Percentiles rank a stretch among this genome's conserved stretches.
Evolutionary conservation across 2,797 vertebrate genomes (phyloP).

Genomic region (Calcarius lapponicus): DNA sequence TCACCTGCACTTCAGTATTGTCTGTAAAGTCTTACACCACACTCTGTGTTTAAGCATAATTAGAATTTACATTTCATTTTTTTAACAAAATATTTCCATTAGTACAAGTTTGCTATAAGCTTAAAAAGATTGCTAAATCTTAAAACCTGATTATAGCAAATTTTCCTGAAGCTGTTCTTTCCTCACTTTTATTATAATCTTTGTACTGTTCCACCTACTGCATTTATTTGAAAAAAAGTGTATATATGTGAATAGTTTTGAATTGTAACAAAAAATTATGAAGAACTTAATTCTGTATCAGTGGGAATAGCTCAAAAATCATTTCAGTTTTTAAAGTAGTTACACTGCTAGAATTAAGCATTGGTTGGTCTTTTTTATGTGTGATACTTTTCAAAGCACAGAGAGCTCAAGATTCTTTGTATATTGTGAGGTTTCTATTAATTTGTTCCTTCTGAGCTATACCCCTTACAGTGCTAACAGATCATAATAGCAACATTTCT

Average conservation of each 20-base stretch:
- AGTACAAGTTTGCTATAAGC: neutral
- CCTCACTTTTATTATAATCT: neutral
- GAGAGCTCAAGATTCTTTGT: neutral
- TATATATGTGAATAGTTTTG: constrained; percentile 67
- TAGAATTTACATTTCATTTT: neutral
- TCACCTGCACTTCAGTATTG: neutral
- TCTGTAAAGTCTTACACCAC: neutral
- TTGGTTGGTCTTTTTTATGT: neutral
- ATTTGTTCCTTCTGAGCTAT: neutral
- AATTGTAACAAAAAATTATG: constrained; percentile 24
- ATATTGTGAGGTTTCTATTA: neutral
- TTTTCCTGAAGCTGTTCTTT: neutral
- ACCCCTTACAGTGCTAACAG: neutral
- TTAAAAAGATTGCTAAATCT: neutral
- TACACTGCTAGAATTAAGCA: constrained; percentile 8
- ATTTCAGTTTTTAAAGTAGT: constrained; percentile 47
- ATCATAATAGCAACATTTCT: neutral
- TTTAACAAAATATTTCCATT: neutral
- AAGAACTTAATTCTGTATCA: constrained; percentile 32
- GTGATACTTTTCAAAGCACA: constrained; percentile 7
- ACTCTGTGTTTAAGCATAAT: neutral
- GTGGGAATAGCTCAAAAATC: neutral
- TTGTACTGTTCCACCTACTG: constrained; percentile 23
- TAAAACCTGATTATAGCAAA: neutral
- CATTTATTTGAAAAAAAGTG: constrained; percentile 30